A percentile compares a stretch with the other conserved stretches of the same genome.
These are phyloP conservation scores for Australoheros facetus DNA, from an alignment of 2,797 vertebrate genomes.

Conservation along the genomic window DNA sequence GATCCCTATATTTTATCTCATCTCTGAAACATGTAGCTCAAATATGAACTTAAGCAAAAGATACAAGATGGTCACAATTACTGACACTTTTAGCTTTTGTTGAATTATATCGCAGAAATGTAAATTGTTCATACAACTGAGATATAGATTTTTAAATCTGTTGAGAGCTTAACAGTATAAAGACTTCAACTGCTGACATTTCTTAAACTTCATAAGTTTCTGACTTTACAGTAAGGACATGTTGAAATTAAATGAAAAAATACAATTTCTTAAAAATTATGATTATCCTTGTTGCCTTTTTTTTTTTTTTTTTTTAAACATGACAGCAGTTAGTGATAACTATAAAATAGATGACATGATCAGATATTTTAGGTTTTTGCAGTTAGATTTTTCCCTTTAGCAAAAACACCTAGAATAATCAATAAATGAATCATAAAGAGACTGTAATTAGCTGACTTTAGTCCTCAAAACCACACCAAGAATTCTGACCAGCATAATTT, in stretches of 20 bases:
- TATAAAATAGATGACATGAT: slow-evolving; percentile 23
- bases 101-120: slow-evolving; percentile 24
- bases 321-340: slow-evolving; percentile 27
- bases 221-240: slow-evolving; percentile 20
- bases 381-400: neutral
- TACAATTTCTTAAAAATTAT: neutral
- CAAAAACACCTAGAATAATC: slow-evolving; percentile 8
- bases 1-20: slow-evolving; percentile 24
- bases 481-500: slow-evolving; percentile 47
- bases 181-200: slow-evolving; percentile 20
- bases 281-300: neutral
- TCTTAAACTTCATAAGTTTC: neutral
- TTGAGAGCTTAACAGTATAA: slow-evolving; percentile 22
- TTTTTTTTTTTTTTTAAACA: neutral
- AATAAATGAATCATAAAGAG: slow-evolving; percentile 7
- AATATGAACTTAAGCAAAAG: slow-evolving; percentile 40
- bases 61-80: slow-evolving; percentile 47
- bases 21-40: slow-evolving; percentile 44
- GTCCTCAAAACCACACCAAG: slow-evolving; percentile 31
- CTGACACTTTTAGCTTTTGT: slow-evolving; percentile 37
- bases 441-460: slow-evolving; percentile 1
- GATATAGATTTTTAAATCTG: slow-evolving; percentile 32
- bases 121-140: slow-evolving; percentile 18
- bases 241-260: slow-evolving; percentile 5
- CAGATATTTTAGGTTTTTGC: neutral